phyloP scores from a whole-genome alignment of 2,797 vertebrate genomes.

The Delichon dasypus region DNA sequence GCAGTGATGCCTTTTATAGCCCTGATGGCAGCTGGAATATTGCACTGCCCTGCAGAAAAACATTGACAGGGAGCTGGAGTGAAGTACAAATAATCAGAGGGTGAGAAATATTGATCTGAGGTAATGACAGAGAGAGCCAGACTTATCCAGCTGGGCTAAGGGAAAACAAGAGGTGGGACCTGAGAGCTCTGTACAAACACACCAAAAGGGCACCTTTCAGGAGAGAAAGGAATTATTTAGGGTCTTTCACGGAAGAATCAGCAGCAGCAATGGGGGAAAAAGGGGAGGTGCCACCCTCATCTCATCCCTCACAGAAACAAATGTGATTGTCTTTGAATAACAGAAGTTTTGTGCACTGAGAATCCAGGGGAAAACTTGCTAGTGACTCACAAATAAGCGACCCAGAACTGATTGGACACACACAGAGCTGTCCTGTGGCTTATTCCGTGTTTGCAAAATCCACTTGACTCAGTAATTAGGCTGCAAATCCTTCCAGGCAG shows the following conservation, averaged over 20 bases:
- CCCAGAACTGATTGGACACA: fast-evolving
- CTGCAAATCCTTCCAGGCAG: neutral
- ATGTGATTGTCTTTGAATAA: neutral
- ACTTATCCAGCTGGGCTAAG: neutral
- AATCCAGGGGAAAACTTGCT: fast-evolving
- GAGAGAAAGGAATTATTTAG: neutral
- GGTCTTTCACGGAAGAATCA: neutral
- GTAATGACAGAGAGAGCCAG: neutral
- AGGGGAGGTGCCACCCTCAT: neutral
- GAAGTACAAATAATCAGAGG: conserved; percentile 23
- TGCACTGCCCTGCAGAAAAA: neutral
- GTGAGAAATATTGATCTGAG: neutral
- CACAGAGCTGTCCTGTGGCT: neutral
- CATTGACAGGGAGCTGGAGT: neutral
- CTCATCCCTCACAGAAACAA: neutral
- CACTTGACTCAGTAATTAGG: neutral
- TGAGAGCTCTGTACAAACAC: neutral
- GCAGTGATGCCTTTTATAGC: neutral
- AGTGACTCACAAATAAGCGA: neutral
- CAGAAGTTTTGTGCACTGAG: neutral
- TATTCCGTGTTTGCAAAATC: neutral
- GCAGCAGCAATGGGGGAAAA: neutral
- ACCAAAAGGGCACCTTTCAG: neutral
- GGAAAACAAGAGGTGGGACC: conserved; percentile 5
- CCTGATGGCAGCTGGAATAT: neutral